These are phyloP conservation scores for Noctua janthe DNA, from an alignment of 2,888 invertebrate species.

Conservation along the genomic window DNA sequence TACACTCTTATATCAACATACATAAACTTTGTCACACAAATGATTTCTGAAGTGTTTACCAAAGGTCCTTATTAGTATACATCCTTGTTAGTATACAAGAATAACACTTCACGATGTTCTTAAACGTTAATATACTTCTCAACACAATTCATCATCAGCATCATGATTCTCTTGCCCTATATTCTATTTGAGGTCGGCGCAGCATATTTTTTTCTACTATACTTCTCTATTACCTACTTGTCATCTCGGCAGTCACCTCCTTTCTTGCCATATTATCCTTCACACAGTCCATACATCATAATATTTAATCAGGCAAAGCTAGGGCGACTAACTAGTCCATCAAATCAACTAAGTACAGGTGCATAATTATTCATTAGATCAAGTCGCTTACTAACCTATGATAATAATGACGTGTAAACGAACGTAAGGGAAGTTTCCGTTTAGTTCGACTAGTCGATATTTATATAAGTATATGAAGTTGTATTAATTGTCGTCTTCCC, in stretches of 20 bases:
- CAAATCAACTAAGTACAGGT: no score
- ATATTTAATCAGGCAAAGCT: no score
- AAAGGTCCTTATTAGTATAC: background rate
- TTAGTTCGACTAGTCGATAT: background rate
- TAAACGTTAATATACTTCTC: background rate
- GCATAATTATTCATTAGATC: no score
- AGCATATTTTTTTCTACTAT: no score
- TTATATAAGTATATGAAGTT: background rate
- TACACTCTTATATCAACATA: background rate
- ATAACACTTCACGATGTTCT: background rate
- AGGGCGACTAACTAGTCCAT: no score
- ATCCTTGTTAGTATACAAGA: background rate
- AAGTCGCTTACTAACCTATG: background rate
- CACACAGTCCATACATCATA: no score
- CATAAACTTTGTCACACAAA: background rate
- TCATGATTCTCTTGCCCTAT: no score
- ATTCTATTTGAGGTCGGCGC: no score
- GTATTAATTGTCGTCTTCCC: constrained; percentile 17
- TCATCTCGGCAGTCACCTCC: no score
- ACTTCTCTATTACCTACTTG: no score
- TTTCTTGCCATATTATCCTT: no score
- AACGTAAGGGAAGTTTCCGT: constrained; percentile 31
- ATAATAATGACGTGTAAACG: constrained; percentile 6
- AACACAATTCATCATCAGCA: background rate
- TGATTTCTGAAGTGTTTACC: constrained; percentile 1